Base-by-base conservation (phyloP, 1,140 invertebrate genomes). In the Drosophila funebris region DNA sequence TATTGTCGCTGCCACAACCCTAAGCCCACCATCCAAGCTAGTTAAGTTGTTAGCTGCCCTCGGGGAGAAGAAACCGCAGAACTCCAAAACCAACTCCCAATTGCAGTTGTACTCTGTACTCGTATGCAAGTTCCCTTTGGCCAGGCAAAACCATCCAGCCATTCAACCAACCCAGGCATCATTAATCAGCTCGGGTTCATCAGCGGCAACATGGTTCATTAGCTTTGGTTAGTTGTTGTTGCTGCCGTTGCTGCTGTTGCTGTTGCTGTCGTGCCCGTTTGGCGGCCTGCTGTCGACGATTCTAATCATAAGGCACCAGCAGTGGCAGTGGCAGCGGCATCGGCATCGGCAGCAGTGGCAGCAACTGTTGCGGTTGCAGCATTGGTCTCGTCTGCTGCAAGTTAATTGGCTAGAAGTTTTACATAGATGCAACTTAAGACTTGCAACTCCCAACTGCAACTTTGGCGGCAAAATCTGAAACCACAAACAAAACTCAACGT, bases 381-480 rank as follows among this genome's bases (percentile, higher is more conserved):
- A 48, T 24, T 31, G 33, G 50, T 43, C 43, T 56, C 68, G 71
- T 62, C 66, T 63, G 60, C 74, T 58, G 71, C 66, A 87, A 87
- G 82, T 87, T 87, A 87, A 87, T 87, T 87, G 82, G 82, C 75
- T 87, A 87, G 82, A 87, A 87, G 82, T 88, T 85, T 87, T 87
- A 79, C 82, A 87, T 87, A 87, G 83, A 78, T 27, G 41, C 50
- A 70, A 46, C 63, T 58, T 36, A 56, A 69, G 43, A 48, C 70
- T 67, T 56, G 48, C 60, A 73, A 68, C 73, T 50, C 20, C 53
- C 57, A 58, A 56, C 61, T 54, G 41, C 41, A 41, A 52, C 78
- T 61, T 82, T 83, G 79, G 76, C 82, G 78, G 81, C 74, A 66
- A 73, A 63, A 66, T 67, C 72, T 74, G 58, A 72, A 69, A 80